Base-by-base conservation (phyloP, 2,113 vertebrate genomes). In the Eclectus roratus region DNA sequence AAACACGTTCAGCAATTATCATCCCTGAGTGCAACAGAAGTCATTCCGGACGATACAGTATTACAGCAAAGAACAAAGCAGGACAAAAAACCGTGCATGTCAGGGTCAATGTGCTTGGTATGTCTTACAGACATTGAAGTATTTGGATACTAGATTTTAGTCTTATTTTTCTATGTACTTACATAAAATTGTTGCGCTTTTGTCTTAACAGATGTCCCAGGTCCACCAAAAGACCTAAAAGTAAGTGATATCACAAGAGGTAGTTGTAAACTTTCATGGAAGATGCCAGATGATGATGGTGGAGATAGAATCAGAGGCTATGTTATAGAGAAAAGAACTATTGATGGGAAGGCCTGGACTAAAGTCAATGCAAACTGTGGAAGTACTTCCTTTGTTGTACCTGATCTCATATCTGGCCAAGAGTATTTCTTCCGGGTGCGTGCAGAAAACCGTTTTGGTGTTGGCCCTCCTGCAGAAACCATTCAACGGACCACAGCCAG, bases 221-320 rank as follows among this genome's bases (percentile, higher is more conserved):
- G 99, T 69, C 98, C 98, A 92, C 98, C 99, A 25, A 99, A 99
- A 97, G 98, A 99, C 71, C 97, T 99, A 78, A 99, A 99, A 98
- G 98, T 99, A 65, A 99, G 98, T 79, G 99, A 99, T 63, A 97
- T 99, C 73, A 99, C 99, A 37, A 98, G 99, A 79, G 98, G 99
- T 47, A 99, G 98, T 64, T 99, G 99, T 94, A 98, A 98, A 97
- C 99, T 99, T 91, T 97, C 98, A 64, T 99, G 99, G 99, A 99
- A 99, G 96, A 98, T 99, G 93, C 99, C 99, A 80, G 99, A 98
- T 33, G 98, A 98, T 68, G 99, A 99, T 52, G 99, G 99, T 86
- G 99, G 99, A 92, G 99, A 99, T 55, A 98, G 99, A 95, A 98
- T 99, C 89, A 99, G 98, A 97, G 99, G 99, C 95, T 99, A 99